Evolutionary conservation across 1,140 invertebrate genomes (phyloP).

Genomic region (roundworm (Caenorhabditis elegans)): WBcel235 BX284602.5:11225001-11225500

Average conservation of each 20-base stretch:
- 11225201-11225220: constrained; percentile 63
- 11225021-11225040: too few species aligned
- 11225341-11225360: too few species aligned
- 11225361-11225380: too few species aligned
- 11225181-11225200: constrained; percentile 64
- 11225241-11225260: constrained; percentile 65
- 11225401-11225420: constrained; percentile 67
- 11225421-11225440: constrained; percentile 58
- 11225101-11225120: too few species aligned
- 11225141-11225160: constrained; percentile 31
- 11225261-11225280: constrained; percentile 66
- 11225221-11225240: constrained; percentile 64
- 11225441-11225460: constrained; percentile 52
- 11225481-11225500: constrained; percentile 64
- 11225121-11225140: background rate
- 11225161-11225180: constrained; percentile 67
- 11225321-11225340: constrained; percentile 63
- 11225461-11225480: constrained; percentile 62
- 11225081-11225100: too few species aligned
- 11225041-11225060: too few species aligned
- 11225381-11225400: constrained; percentile 62
- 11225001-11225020: too few species aligned
- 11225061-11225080: too few species aligned
- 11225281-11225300: constrained; percentile 66
- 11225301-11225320: constrained; percentile 65